Conservation (phyloP, 2,888 invertebrate species). For the Stegana nigrithorax region DNA sequence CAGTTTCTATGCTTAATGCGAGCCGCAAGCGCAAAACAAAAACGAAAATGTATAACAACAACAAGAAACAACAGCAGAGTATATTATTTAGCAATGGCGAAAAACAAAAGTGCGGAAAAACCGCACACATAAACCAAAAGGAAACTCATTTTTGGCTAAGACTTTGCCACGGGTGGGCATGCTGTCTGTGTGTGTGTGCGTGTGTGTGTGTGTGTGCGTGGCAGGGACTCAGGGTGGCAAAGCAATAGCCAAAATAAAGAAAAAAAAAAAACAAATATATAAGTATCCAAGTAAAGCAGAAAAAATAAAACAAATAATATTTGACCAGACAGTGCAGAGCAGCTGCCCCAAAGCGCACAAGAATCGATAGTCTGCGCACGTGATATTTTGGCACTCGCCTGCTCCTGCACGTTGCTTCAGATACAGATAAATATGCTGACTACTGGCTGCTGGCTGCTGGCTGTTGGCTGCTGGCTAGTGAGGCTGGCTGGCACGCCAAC, state of each 20-base stretch:
- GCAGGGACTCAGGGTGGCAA: too few relatives aligned
- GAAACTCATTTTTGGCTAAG: neutral
- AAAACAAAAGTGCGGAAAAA: constrained; percentile 2
- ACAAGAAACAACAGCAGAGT: neutral
- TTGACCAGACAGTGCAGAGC: neutral
- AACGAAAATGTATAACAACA: neutral
- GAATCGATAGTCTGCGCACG: constrained; percentile 23
- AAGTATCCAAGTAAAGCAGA: neutral
- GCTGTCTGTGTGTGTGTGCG: too few relatives aligned
- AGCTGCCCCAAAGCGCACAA: neutral
- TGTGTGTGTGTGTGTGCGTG: neutral
- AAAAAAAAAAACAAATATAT: neutral
- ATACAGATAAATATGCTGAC: neutral
- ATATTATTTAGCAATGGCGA: constrained; percentile 6
- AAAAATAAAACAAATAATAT: too few relatives aligned
- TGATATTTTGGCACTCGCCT: constrained; percentile 37
- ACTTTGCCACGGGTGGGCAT: too few relatives aligned
- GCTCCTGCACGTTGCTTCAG: neutral
- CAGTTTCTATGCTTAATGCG: neutral
- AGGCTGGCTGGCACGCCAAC: too few relatives aligned
- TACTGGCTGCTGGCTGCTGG: too few relatives aligned
- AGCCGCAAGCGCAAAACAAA: too few relatives aligned
- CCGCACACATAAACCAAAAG: neutral
- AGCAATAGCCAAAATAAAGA: neutral
- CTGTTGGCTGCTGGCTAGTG: neutral